Conservation (phyloP, 2,113 vertebrate genomes). For the Tachycineta bicolor region DNA sequence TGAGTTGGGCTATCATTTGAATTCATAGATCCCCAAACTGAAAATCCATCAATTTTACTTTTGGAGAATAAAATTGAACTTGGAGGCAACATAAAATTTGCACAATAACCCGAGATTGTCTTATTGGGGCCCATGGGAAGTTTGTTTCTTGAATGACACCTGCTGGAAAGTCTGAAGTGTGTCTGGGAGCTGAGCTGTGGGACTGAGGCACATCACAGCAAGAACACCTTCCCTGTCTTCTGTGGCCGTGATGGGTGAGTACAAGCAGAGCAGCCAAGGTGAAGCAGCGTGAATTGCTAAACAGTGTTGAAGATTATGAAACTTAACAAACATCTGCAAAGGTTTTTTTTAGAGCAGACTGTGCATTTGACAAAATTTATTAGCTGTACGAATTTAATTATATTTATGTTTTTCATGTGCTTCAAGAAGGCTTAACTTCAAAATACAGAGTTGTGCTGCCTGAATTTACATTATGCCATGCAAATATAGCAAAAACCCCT, state of each 20-base stretch:
- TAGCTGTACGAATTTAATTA: background rate
- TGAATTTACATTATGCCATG: background rate
- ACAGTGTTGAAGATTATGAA: background rate
- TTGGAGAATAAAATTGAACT: background rate
- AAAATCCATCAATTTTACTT: background rate
- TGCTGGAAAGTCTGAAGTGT: background rate
- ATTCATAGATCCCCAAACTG: background rate
- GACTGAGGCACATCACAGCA: fast-evolving
- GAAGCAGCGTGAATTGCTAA: background rate
- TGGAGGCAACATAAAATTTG: background rate
- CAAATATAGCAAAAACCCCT: background rate
- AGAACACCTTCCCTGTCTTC: fast-evolving
- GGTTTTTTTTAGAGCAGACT: background rate
- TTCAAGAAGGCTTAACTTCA: background rate
- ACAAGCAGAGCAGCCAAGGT: background rate
- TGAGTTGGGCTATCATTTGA: background rate
- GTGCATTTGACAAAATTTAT: background rate
- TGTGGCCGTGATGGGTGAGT: background rate
- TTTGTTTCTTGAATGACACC: constrained; percentile 22
- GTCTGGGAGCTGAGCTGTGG: background rate
- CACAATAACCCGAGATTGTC: background rate
- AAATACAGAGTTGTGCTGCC: background rate
- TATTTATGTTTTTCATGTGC: background rate
- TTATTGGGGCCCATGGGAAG: background rate
- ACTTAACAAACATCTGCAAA: background rate